A percentile compares a stretch with the other conserved stretches of the same genome.
These are phyloP conservation scores for Drosophila anomelani DNA, from an alignment of 2,888 invertebrate species.

Conservation along the genomic window DNA sequence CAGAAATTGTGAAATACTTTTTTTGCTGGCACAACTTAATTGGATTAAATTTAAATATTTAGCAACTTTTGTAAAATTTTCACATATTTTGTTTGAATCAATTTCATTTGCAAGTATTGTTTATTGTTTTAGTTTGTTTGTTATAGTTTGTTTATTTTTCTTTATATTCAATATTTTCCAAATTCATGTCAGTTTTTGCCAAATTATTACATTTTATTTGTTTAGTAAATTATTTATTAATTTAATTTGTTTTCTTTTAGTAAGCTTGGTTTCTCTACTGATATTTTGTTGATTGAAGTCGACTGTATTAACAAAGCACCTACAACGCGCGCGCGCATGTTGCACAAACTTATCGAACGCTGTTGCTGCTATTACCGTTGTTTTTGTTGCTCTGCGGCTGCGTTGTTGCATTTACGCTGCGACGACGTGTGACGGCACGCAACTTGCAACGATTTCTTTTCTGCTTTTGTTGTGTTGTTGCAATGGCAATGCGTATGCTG, in stretches of 20 bases:
- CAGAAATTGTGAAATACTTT: background rate
- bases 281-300: background rate
- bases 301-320: slow-evolving; percentile 23
- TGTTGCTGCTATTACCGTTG: slow-evolving; percentile 25
- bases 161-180: background rate
- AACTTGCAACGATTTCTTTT: slow-evolving; percentile 17
- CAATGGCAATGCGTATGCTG: too few species aligned
- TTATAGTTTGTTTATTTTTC: background rate
- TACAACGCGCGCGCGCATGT: slow-evolving; percentile 38
- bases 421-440: slow-evolving; percentile 35
- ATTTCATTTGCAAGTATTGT: too few species aligned
- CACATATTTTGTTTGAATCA: background rate
- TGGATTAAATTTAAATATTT: background rate
- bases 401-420: slow-evolving; percentile 27
- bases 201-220: background rate
- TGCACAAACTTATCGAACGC: slow-evolving; percentile 31
- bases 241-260: background rate
- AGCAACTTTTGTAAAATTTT: background rate
- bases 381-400: slow-evolving; percentile 12
- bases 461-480: background rate
- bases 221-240: background rate
- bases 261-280: background rate
- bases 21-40: background rate
- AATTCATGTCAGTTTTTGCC: background rate
- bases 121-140: too few species aligned